Evolutionary conservation across 2,888 invertebrate genomes (phyloP), one percentile per base, ranked within the genome.

Genomic region (Vanessa cardui): DNA sequence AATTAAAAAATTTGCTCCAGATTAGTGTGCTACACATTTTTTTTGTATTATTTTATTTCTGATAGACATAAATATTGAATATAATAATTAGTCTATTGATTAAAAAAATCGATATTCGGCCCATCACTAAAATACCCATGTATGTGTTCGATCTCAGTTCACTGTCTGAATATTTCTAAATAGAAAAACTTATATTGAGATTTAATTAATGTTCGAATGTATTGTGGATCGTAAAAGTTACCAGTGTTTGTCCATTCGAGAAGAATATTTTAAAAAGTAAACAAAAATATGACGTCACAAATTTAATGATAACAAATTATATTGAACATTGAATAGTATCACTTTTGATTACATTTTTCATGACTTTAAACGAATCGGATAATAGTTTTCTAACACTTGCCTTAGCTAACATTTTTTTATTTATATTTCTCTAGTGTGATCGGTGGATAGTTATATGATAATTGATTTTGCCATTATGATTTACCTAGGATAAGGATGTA

Each of bases 401-500:
- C 81, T 78, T 89, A 89, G 86, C 77, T 81, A 87, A 83, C 78
- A 78, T 83, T 80, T n/a, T n/a, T n/a, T 82, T 86, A 89, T 90
- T 90, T 90, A 89, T 89, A 76, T 87, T 81, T 86, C 74, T 80
- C 73, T 79, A 80, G 80, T 85, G 88, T 89, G 87, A 87, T 85
- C 79, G 80, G 80, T 77, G 74, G 73, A 78, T 77, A 74, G 73
- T 77, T 75, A 78, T 75, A 83, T 81, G 85, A 88, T 83, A 86
- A 83, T 84, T 85, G 82, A 80, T 87, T 87, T 90, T 92, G 92
- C 92, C 92, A 92, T 92, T 91, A 89, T 77, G 83, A 88, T 86
- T 88, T 92, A 90, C 87, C 83, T 92, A 92, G 92, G 76, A 78
- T 92, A 92, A 92, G 92, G 81, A 81, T 92, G 92, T 92, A 91